Conservation (phyloP, 2,888 invertebrate species). For the Microplitis deprimator region DNA sequence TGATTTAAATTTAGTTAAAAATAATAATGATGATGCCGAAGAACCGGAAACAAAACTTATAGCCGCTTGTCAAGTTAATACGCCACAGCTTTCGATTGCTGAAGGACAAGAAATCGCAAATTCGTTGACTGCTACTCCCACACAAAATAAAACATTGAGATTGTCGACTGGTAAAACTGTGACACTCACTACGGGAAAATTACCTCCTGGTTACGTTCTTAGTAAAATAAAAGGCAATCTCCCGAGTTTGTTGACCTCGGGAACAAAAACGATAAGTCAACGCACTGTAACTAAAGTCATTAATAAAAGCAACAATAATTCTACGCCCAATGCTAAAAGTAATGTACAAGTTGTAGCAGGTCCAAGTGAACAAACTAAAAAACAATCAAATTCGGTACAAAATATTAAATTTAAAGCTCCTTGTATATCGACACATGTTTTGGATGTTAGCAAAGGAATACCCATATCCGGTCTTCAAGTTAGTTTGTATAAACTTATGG, state of each 20-base stretch:
- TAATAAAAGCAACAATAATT: neutral
- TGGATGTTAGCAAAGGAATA: constrained; percentile 80
- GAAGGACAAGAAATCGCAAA: constrained; percentile 29
- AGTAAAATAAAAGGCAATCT: constrained; percentile 59
- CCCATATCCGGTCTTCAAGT: constrained; percentile 80
- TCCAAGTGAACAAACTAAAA: constrained; percentile 52
- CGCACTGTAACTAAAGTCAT: constrained; percentile 7
- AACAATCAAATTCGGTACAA: neutral
- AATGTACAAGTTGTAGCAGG: constrained; percentile 42
- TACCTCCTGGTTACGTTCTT: constrained; percentile 57
- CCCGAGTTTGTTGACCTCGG: constrained; percentile 53
- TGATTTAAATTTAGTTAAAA: neutral
- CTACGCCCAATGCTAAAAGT: neutral
- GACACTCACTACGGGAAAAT: constrained; percentile 58
- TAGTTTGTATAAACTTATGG: constrained; percentile 78
- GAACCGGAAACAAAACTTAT: constrained; percentile 31
- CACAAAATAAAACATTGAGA: constrained; percentile 58
- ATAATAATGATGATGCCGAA: neutral
- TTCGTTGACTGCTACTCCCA: constrained; percentile 54
- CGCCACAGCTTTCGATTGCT: constrained; percentile 17
- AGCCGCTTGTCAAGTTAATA: constrained; percentile 51
- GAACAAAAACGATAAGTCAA: neutral
- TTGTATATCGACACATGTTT: constrained; percentile 82
- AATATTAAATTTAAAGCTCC: constrained; percentile 66
- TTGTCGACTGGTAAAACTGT: constrained; percentile 60